phyloP scores from a whole-genome alignment of 2,888 invertebrate genomes.

The Entomobrya multifasciata region DNA sequence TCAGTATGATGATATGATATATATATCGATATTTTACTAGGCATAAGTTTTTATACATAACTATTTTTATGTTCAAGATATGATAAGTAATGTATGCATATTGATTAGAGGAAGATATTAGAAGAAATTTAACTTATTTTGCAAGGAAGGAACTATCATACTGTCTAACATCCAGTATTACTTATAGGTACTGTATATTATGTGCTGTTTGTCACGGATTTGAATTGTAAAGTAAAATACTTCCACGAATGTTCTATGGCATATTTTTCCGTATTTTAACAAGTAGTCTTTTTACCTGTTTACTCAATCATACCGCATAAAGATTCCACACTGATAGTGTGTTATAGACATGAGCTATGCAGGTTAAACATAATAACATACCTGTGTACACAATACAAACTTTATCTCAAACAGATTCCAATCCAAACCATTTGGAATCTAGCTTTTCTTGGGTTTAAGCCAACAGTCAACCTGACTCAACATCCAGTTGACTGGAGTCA shows the following conservation, averaged over 20 bases:
- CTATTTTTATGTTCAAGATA: too few relatives aligned
- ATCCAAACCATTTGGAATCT: conserved; percentile 27
- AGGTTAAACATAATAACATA: too few relatives aligned
- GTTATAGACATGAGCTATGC: too few relatives aligned
- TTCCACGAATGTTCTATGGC: too few relatives aligned
- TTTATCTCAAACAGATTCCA: not conserved
- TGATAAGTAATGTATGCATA: too few relatives aligned
- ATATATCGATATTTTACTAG: not conserved
- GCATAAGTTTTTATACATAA: too few relatives aligned
- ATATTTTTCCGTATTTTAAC: not conserved
- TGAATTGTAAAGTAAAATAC: conserved; percentile 29
- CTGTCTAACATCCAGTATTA: not conserved
- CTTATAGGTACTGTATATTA: not conserved
- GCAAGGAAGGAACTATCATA: conserved; percentile 41
- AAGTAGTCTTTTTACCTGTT: not conserved
- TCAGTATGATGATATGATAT: conserved; percentile 5
- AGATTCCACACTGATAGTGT: too few relatives aligned
- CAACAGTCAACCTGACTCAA: conserved; percentile 60
- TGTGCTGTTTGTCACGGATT: not conserved
- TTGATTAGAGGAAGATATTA: not conserved
- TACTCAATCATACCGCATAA: not conserved
- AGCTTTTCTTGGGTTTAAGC: conserved; percentile 55
- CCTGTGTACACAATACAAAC: too few relatives aligned
- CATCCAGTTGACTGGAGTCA: conserved; percentile 70
- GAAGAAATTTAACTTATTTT: conserved; percentile 19